phyloP scores from a whole-genome alignment of 2,797 vertebrate genomes.

The Galagoides demidoff region DNA sequence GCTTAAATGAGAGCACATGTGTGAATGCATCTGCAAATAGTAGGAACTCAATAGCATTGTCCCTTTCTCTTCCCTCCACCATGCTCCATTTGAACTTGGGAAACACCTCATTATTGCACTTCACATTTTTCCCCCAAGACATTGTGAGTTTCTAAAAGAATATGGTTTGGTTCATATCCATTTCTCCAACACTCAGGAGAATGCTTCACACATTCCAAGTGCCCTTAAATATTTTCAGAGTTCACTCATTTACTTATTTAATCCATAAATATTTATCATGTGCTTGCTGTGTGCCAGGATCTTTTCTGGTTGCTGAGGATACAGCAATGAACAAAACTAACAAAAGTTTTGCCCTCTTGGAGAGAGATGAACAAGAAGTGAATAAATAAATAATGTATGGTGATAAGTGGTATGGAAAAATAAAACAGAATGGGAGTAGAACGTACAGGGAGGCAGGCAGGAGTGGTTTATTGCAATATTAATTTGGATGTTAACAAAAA shows the following conservation, averaged over 20 bases:
- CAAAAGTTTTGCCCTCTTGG: not conserved
- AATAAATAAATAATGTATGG: not conserved
- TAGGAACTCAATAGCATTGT: not conserved
- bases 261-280: not conserved
- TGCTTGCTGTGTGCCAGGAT: not conserved
- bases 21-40: not conserved
- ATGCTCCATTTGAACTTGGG: not conserved
- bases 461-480: not conserved
- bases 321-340: not conserved
- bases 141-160: not conserved
- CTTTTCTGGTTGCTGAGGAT: not conserved
- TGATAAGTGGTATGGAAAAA: not conserved
- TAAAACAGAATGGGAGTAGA: not conserved
- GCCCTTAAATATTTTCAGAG: conserved; percentile 23
- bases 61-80: not conserved
- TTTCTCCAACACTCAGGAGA: not conserved
- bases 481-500: conserved; percentile 45
- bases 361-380: not conserved
- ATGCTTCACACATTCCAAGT: conserved; percentile 1
- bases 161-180: not conserved
- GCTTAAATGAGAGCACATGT: not conserved
- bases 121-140: not conserved
- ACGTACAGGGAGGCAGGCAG: not conserved
- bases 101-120: conserved; percentile 12
- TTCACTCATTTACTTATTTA: not conserved